Evolutionary conservation across 37 sponge, comb jelly and placozoan species (phyloP), one percentile per base, ranked within the genome.

Genomic region (Beroe forskalii): DNA sequence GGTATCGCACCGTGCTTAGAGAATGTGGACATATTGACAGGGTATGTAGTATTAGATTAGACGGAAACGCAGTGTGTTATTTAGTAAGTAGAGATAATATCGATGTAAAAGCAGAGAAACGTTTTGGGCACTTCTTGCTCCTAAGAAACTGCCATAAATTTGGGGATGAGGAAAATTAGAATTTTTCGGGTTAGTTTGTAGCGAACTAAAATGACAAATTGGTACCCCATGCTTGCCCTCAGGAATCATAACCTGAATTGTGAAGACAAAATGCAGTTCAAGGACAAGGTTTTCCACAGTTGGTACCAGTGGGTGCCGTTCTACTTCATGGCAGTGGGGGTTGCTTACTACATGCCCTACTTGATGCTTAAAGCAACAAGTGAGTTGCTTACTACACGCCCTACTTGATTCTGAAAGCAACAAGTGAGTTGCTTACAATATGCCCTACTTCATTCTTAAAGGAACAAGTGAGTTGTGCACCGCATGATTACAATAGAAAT

Each of bases 251-350:
- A 48, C 12, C 6, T 48, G 55, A 17, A 48, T 35, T 69, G 72
- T 35, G 32, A 69, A 2, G 72, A 69, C 1, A 17, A 31, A 36
- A 20, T 32, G 17, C 27, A 32, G 72, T 69, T 20, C 72, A 33
- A 69, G 32, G 40, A 80, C 28, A 80, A 80, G 30, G 86, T 80
- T 3, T 80, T 44, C 55, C 86, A 80, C 86, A 80, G 86, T 37
- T 80, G 86, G 86, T 80, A 80, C 48, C 86, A 80, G 22, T 80
- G 86, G 86, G 86, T 80, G 1, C 86, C 86, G 35, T 80, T 80
- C 86, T 80, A 80, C 86, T 80, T 38, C 86, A 80, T 80, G 27
- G 86, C 86, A 28, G 86, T 80, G 2, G 86, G 38, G 14, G 86
- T 80, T 0, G 86, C 86, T 23, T 80, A 80, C 55, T 80, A 80